Conservation (phyloP, 2,888 invertebrate species). For the Leptinotarsa tumamoca region DNA sequence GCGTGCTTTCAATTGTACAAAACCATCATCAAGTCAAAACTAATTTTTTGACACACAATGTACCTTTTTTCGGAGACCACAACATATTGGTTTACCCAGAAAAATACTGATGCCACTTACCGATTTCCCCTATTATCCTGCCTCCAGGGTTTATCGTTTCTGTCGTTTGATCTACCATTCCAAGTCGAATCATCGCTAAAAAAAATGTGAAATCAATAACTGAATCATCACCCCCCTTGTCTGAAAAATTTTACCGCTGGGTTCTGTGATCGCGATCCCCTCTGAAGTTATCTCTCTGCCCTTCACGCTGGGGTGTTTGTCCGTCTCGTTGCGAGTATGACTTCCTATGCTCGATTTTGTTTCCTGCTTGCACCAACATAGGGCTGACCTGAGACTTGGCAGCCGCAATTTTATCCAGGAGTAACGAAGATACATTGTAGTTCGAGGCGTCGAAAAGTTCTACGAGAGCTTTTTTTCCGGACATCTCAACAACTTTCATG, state of each 20-base stretch:
- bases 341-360: slow-evolving; percentile 59
- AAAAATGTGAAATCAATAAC: background rate
- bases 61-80: too few species aligned
- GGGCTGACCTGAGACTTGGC: slow-evolving; percentile 61
- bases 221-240: background rate
- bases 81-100: too few species aligned
- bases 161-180: slow-evolving; percentile 32
- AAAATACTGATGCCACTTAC: slow-evolving; percentile 37
- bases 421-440: slow-evolving; percentile 62
- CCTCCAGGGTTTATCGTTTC: slow-evolving; percentile 50
- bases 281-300: slow-evolving; percentile 29
- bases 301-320: background rate
- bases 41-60: too few species aligned
- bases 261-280: slow-evolving; percentile 39
- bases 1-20: too few species aligned
- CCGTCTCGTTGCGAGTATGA: slow-evolving; percentile 34
- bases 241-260: slow-evolving; percentile 42
- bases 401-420: slow-evolving; percentile 62
- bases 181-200: slow-evolving; percentile 39
- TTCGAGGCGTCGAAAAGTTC: slow-evolving; percentile 71
- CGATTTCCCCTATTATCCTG: slow-evolving; percentile 48
- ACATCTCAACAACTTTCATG: slow-evolving; percentile 71
- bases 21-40: too few species aligned
- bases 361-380: slow-evolving; percentile 61
- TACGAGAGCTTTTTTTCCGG: slow-evolving; percentile 71